These are phyloP conservation scores for Drosophila fulvimacula DNA, from an alignment of 2,888 invertebrate genomes.

Conservation along the genomic window DNA sequence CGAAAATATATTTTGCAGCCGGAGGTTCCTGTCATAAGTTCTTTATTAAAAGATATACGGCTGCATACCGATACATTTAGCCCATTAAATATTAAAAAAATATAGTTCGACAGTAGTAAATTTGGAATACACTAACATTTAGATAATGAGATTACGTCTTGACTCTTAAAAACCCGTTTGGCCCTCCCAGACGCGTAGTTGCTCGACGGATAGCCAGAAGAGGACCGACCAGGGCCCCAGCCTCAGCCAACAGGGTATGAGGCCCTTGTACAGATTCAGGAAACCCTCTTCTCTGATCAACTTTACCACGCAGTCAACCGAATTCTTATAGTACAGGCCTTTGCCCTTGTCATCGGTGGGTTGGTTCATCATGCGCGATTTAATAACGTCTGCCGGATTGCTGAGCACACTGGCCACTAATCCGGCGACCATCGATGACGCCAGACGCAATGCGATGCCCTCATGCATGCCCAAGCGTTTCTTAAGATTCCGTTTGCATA, in stretches of 20 bases:
- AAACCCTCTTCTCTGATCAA: slow-evolving; percentile 93
- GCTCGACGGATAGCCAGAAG: slow-evolving; percentile 96
- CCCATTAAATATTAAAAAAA: too few species aligned
- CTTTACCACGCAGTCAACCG: slow-evolving; percentile 92
- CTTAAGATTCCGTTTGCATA: slow-evolving; percentile 55
- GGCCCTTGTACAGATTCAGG: slow-evolving; percentile 93
- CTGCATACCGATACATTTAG: too few species aligned
- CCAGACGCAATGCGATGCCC: slow-evolving; percentile 37
- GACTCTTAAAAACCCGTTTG: slow-evolving; percentile 79
- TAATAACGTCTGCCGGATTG: slow-evolving; percentile 62
- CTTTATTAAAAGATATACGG: too few species aligned
- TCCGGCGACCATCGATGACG: slow-evolving; percentile 55
- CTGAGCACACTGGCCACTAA: slow-evolving; percentile 52
- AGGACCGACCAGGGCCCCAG: slow-evolving; percentile 96
- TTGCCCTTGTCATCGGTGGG: slow-evolving; percentile 82
- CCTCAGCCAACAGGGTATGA: slow-evolving; percentile 94
- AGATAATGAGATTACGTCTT: neutral
- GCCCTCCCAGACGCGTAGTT: slow-evolving; percentile 88
- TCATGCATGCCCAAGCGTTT: slow-evolving; percentile 33
- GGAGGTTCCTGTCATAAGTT: too few species aligned
- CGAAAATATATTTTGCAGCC: too few species aligned
- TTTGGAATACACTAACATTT: slow-evolving; percentile 2
- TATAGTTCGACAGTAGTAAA: too few species aligned
- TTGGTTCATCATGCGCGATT: slow-evolving; percentile 61
- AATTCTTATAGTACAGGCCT: slow-evolving; percentile 91